Evolutionary conservation across 2,797 vertebrate genomes (phyloP).

Genomic region (Sarcophilus harrisii): DNA sequence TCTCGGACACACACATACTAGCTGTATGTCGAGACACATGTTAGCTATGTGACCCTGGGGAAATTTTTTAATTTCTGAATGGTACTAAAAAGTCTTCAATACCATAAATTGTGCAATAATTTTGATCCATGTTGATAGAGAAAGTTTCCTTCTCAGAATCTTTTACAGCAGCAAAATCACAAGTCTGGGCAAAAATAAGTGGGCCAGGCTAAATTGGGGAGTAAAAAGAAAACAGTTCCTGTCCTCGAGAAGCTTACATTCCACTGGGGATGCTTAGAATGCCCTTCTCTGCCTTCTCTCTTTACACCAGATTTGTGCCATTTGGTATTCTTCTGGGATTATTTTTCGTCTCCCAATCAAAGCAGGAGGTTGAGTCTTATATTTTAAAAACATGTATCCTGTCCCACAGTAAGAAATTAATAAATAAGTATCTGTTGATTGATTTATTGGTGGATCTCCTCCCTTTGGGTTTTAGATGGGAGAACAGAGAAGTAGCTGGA

Average conservation of each 20-base stretch:
- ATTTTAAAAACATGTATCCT: constrained; percentile 57
- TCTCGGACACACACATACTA: not conserved
- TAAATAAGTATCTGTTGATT: constrained; percentile 58
- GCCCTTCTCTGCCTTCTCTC: not conserved
- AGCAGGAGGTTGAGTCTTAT: constrained; percentile 32
- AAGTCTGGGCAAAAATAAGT: not conserved
- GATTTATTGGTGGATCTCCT: constrained; percentile 63
- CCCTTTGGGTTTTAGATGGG: constrained; percentile 62
- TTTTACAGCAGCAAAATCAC: not conserved
- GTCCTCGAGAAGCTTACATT: not conserved
- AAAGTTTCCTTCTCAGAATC: not conserved
- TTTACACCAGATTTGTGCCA: not conserved
- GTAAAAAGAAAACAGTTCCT: not conserved
- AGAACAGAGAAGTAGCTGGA: constrained; percentile 69
- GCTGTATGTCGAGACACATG: accelerated
- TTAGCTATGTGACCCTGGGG: not conserved
- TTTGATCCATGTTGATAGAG: not conserved
- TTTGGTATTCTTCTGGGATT: constrained; percentile 23
- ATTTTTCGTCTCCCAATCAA: constrained; percentile 20
- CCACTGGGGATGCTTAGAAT: not conserved
- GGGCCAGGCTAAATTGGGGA: not conserved
- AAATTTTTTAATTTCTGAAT: not conserved
- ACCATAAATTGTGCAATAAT: not conserved
- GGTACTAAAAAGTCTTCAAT: not conserved
- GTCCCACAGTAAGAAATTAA: constrained; percentile 52